These are phyloP conservation scores for Malacosoma neustria DNA, from an alignment of 2,888 invertebrate genomes.

Conservation along the genomic window DNA sequence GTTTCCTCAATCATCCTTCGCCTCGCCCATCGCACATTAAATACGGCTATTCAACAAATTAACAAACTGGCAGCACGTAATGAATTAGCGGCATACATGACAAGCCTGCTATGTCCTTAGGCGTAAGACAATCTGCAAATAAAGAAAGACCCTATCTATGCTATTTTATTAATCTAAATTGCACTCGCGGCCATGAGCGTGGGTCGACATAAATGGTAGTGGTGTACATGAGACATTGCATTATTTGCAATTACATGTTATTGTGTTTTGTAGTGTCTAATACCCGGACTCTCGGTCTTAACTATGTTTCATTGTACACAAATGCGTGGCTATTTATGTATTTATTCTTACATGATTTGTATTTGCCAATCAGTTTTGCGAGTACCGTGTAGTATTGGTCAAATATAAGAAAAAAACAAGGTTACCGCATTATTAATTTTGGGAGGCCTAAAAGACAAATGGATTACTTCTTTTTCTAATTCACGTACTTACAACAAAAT, in stretches of 20 bases:
- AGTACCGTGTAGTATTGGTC: no score
- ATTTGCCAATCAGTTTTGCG: background rate
- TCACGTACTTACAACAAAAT: no score
- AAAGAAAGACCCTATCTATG: background rate
- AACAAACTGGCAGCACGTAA: background rate
- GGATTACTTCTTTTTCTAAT: no score
- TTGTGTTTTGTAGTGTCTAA: slow-evolving; percentile 68
- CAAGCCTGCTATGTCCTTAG: background rate
- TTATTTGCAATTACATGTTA: slow-evolving; percentile 74
- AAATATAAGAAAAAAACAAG: no score
- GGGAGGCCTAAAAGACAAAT: no score
- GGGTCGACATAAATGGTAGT: slow-evolving; percentile 61
- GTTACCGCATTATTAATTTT: no score
- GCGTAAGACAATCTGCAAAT: background rate
- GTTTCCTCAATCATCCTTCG: background rate
- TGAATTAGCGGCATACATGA: background rate
- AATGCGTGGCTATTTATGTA: slow-evolving; percentile 53
- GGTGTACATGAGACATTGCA: slow-evolving; percentile 60
- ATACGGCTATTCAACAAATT: background rate
- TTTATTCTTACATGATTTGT: slow-evolving; percentile 20
- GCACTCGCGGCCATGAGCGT: slow-evolving; percentile 25
- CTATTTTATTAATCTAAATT: background rate
- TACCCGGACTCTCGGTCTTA: slow-evolving; percentile 37
- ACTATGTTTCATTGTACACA: slow-evolving; percentile 67
- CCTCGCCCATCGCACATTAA: background rate